These are phyloP conservation scores for Agrypnus murinus DNA, from an alignment of 2,888 invertebrate species.

Conservation along the genomic window DNA sequence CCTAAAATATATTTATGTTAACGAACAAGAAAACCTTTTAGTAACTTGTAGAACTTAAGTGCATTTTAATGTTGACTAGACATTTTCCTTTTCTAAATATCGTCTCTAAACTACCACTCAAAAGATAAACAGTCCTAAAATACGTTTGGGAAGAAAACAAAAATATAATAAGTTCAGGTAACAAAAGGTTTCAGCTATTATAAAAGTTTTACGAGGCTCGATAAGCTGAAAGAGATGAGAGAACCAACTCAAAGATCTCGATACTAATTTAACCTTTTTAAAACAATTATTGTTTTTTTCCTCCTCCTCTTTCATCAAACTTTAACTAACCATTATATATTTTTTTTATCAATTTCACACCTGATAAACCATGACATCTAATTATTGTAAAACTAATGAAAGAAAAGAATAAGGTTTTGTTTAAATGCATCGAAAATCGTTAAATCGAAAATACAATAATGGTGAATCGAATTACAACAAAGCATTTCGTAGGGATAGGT, in stretches of 20 bases:
- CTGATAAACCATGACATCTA: too few species aligned
- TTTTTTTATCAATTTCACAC: too few species aligned
- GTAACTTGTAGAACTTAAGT: slow-evolving; percentile 65
- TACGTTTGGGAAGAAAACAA: slow-evolving; percentile 13
- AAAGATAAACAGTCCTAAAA: slow-evolving; percentile 57
- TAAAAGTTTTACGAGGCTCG: too few species aligned
- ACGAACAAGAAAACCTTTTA: slow-evolving; percentile 64
- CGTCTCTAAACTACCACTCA: slow-evolving; percentile 57
- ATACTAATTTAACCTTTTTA: too few species aligned
- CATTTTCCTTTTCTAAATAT: slow-evolving; percentile 62
- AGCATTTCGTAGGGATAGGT: background rate
- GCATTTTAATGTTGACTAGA: slow-evolving; percentile 67
- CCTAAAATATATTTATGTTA: slow-evolving; percentile 63
- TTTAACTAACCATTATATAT: too few species aligned
- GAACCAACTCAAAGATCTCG: too few species aligned
- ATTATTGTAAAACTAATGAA: too few species aligned
- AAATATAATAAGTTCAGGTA: slow-evolving; percentile 26
- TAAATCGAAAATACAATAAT: too few species aligned
- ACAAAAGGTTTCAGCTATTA: slow-evolving; percentile 10
- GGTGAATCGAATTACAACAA: slow-evolving; percentile 25
- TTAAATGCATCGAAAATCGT: slow-evolving; percentile 19
- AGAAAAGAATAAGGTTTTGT: slow-evolving; percentile 4
- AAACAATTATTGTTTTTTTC: too few species aligned
- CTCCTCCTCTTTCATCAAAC: too few species aligned
- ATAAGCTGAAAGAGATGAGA: too few species aligned